A percentile compares a stretch with the other conserved stretches of the same genome.
Evolutionary conservation across 2,113 vertebrate species (phyloP).

Genomic region (Dasyornis broadbenti): DNA sequence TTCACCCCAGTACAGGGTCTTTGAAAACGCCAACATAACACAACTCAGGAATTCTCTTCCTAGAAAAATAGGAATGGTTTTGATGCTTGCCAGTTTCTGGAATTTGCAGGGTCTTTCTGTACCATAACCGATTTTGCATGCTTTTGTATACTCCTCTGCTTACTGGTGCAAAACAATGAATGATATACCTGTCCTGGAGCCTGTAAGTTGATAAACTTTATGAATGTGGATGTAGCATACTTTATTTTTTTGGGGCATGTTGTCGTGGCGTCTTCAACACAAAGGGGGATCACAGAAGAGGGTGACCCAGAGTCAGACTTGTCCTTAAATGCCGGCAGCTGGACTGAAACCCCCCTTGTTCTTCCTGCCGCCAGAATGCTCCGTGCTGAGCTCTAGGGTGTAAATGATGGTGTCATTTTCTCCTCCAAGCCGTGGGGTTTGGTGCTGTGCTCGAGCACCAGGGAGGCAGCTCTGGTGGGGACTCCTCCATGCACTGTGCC

Average conservation of each 20-base stretch:
- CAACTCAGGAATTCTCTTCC: slow-evolving; percentile 31
- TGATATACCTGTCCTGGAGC: not conserved
- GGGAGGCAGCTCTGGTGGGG: not conserved
- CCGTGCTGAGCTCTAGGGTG: not conserved
- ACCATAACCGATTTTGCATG: not conserved
- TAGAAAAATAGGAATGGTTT: not conserved
- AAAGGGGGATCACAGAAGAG: not conserved
- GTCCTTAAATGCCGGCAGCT: not conserved
- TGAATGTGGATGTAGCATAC: not conserved
- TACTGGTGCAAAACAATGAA: not conserved
- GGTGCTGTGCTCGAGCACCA: not conserved
- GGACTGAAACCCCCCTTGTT: not conserved
- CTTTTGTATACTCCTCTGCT: not conserved
- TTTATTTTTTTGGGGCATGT: not conserved
- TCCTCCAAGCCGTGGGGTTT: not conserved
- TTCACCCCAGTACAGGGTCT: not conserved
- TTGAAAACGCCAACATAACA: not conserved
- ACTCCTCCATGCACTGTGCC: not conserved
- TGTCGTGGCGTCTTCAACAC: not conserved
- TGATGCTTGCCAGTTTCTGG: not conserved
- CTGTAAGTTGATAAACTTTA: not conserved
- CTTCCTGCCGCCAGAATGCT: not conserved
- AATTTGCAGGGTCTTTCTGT: slow-evolving; percentile 2
- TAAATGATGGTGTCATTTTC: not conserved
- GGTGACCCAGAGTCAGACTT: not conserved